Conservation (phyloP, 2,113 vertebrate species). For the Cyphomyrus discorhynchus region DNA sequence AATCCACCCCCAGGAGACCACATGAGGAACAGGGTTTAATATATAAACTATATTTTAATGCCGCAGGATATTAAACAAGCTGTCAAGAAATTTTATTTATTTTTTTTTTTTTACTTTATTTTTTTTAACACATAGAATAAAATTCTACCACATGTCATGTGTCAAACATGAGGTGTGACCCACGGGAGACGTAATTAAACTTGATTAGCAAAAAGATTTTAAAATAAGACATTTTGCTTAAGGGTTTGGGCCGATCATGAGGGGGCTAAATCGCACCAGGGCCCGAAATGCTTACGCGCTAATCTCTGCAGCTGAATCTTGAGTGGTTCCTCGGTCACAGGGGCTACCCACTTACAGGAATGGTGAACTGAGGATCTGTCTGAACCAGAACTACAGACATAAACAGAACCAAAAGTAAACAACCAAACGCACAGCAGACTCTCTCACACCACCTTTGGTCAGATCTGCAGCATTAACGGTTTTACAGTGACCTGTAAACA, state of each 20-base stretch:
- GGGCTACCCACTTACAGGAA: not conserved
- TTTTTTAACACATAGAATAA: not conserved
- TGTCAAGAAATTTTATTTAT: not conserved
- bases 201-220: slow-evolving; percentile 15
- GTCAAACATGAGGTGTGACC: not conserved
- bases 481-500: not conserved
- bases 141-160: not conserved
- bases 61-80: not conserved
- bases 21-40: not conserved
- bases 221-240: slow-evolving; percentile 14
- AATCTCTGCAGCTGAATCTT: not conserved
- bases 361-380: not conserved
- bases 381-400: not conserved
- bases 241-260: slow-evolving; percentile 4
- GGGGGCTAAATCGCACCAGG: too few species aligned
- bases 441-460: not conserved
- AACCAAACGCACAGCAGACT: not conserved
- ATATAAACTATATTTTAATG: not conserved
- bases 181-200: slow-evolving; percentile 9
- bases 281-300: not conserved
- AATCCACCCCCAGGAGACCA: not conserved
- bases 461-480: not conserved
- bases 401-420: not conserved
- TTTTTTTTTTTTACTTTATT: not conserved
- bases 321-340: not conserved